These are phyloP conservation scores for Parauchenoglanis punctatus DNA, from an alignment of 2,797 vertebrate genomes.

Conservation along the genomic window DNA sequence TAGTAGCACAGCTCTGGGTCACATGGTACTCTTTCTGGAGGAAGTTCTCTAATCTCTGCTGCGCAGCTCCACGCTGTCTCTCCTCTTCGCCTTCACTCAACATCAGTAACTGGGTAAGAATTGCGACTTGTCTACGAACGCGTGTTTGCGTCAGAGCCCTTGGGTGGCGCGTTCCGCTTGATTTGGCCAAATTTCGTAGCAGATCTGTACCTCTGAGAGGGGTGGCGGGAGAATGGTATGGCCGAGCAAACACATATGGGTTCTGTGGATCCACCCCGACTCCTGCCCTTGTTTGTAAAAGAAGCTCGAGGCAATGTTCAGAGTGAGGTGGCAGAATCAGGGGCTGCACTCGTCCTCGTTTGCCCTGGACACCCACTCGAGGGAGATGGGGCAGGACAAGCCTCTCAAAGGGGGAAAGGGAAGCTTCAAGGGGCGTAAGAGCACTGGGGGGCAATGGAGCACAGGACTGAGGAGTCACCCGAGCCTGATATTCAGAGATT, in stretches of 20 bases:
- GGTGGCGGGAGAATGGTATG: conserved; percentile 80
- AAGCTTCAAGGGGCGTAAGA: conserved; percentile 79
- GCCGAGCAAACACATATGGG: conserved; percentile 78
- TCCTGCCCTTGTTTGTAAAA: conserved; percentile 76
- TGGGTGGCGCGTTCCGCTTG: conserved; percentile 78
- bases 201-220: conserved; percentile 80
- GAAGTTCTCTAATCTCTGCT: conserved; percentile 78
- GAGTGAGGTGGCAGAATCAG: conserved; percentile 81
- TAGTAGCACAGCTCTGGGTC: conserved; percentile 77
- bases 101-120: conserved; percentile 80
- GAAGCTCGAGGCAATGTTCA: conserved; percentile 78
- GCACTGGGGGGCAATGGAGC: conserved; percentile 66
- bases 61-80: conserved; percentile 66
- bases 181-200: conserved; percentile 77
- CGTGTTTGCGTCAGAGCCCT: conserved; percentile 78
- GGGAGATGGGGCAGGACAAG: conserved; percentile 79
- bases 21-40: conserved; percentile 81
- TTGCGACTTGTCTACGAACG: conserved; percentile 80
- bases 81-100: conserved; percentile 79
- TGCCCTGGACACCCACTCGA: conserved; percentile 78
- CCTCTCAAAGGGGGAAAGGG: conserved; percentile 80
- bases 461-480: conserved; percentile 72
- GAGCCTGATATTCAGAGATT: conserved; percentile 73
- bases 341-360: conserved; percentile 79
- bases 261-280: conserved; percentile 79